Evolutionary conservation across 2,113 vertebrate genomes (phyloP).

Genomic region (Hipposideros armiger): DNA sequence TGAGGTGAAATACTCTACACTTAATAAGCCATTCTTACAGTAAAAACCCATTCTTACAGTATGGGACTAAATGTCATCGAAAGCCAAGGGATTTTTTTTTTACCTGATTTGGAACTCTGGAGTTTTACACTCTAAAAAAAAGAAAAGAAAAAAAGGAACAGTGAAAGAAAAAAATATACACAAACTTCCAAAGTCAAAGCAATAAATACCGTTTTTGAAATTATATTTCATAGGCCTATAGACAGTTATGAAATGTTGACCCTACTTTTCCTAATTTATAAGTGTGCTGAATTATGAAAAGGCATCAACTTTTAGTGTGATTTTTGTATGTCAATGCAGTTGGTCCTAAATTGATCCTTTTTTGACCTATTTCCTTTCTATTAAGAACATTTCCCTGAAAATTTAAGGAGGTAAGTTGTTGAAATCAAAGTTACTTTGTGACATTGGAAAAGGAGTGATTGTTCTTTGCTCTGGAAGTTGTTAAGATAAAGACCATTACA

Average conservation of each 20-base stretch:
- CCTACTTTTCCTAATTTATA: slow-evolving; percentile 34
- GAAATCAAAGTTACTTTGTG: slow-evolving; percentile 40
- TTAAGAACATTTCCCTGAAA: slow-evolving; percentile 40
- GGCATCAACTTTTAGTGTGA: background rate
- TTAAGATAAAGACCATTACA: slow-evolving; percentile 30
- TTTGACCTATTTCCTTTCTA: slow-evolving; percentile 57
- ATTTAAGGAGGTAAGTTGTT: slow-evolving; percentile 14
- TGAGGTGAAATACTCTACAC: background rate
- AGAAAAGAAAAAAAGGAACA: slow-evolving; percentile 62
- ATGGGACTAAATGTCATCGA: slow-evolving; percentile 1
- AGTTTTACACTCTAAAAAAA: slow-evolving; percentile 88
- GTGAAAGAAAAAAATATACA: slow-evolving; percentile 63
- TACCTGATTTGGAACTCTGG: slow-evolving; percentile 85
- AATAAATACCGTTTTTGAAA: slow-evolving; percentile 54
- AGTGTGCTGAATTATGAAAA: slow-evolving; percentile 51
- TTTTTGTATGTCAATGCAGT: slow-evolving; percentile 35
- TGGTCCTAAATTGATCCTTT: slow-evolving; percentile 15
- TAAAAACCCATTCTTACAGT: background rate
- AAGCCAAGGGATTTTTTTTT: background rate
- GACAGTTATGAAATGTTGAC: background rate
- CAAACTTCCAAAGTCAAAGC: slow-evolving; percentile 32
- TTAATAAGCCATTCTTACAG: slow-evolving; percentile 15
- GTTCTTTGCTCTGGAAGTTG: slow-evolving; percentile 1
- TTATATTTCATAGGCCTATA: background rate
- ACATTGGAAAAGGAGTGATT: slow-evolving; percentile 12